Conservation (phyloP, 2,113 vertebrate species). For the Microcebus ravelobensis region DNA sequence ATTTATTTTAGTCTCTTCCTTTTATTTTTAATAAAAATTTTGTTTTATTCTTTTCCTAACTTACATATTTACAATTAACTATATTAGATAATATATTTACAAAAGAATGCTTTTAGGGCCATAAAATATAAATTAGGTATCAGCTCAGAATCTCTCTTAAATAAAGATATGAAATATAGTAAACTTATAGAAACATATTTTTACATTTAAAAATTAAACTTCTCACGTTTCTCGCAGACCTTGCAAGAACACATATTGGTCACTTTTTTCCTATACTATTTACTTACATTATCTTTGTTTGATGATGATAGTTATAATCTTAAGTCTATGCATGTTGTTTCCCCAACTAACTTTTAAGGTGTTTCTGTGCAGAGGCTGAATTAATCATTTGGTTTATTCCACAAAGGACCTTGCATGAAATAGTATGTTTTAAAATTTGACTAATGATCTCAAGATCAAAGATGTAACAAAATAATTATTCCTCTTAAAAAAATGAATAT, state of each 20-base stretch:
- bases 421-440: not conserved
- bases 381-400: not conserved
- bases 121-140: not conserved
- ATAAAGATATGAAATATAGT: not conserved
- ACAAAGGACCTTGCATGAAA: not conserved
- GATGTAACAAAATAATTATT: not conserved
- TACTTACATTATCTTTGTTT: not conserved
- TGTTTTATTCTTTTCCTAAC: not conserved
- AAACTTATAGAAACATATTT: not conserved
- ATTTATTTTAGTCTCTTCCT: not conserved
- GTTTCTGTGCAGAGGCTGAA: not conserved
- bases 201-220: constrained; percentile 19
- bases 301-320: not conserved
- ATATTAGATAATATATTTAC: not conserved
- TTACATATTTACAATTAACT: not conserved
- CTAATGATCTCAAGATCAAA: not conserved
- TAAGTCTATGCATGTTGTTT: not conserved
- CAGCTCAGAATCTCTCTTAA: not conserved
- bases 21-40: constrained; percentile 27
- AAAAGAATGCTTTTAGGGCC: not conserved
- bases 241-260: not conserved
- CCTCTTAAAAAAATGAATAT: not conserved
- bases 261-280: not conserved
- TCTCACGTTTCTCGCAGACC: not conserved
- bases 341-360: not conserved